Conservation (phyloP, 35 echinoderm and acorn worm genomes). For the Lytechinus variegatus region DNA sequence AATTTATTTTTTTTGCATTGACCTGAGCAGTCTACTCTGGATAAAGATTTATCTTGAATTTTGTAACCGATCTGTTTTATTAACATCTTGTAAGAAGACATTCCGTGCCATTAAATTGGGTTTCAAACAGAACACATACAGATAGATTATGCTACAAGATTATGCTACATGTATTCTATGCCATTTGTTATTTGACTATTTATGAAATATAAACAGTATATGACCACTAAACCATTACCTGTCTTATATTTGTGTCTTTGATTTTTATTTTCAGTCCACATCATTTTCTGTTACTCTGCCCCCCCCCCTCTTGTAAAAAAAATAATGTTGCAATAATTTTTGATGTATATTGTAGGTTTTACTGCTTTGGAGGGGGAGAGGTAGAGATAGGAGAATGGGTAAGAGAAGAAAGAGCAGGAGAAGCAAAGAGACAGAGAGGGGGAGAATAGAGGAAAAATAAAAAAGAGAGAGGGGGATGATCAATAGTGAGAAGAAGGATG, state of each 20-base stretch:
- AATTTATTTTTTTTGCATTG: too few relatives aligned
- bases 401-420: too few relatives aligned
- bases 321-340: neutral
- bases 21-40: too few relatives aligned
- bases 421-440: too few relatives aligned
- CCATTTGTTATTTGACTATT: neutral
- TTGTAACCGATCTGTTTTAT: too few relatives aligned
- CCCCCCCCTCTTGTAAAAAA: neutral
- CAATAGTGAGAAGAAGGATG: too few relatives aligned
- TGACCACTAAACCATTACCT: neutral
- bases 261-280: neutral
- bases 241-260: neutral
- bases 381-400: too few relatives aligned
- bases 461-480: too few relatives aligned
- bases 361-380: too few relatives aligned
- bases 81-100: neutral
- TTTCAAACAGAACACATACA: neutral
- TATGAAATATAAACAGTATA: too few relatives aligned
- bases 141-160: neutral
- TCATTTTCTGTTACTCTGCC: neutral
- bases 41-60: too few relatives aligned
- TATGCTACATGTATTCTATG: neutral
- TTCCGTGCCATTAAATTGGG: neutral
- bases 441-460: too few relatives aligned
- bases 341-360: neutral